Conservation (phyloP, 1,140 invertebrate genomes). For the Heliconius hewitsoni region DNA sequence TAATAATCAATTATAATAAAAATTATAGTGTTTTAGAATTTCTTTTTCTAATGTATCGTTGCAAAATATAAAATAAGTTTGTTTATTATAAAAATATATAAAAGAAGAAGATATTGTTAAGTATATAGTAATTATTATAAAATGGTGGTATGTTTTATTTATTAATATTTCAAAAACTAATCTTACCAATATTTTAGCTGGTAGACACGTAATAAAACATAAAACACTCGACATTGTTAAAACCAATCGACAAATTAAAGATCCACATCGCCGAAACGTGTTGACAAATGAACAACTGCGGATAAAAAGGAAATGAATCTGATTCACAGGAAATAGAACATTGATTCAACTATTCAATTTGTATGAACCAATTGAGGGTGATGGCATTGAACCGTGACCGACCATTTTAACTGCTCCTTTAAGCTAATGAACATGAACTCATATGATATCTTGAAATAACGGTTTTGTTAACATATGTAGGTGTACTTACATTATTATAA, state of each 20-base stretch:
- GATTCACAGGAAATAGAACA: constrained; percentile 77
- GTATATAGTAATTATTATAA: too few species aligned
- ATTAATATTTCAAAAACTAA: too few species aligned
- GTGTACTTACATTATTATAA: too few species aligned
- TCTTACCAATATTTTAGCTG: too few species aligned
- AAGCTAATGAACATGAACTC: constrained; percentile 18
- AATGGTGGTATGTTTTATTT: too few species aligned
- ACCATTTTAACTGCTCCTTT: constrained; percentile 52
- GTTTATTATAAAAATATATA: too few species aligned
- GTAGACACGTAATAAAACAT: constrained; percentile 1
- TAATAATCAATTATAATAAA: not conserved
- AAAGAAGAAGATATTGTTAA: too few species aligned
- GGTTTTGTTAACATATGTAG: not conserved
- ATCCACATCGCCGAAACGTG: constrained; percentile 55
- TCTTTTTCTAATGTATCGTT: not conserved
- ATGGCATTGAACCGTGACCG: constrained; percentile 52
- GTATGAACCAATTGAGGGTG: constrained; percentile 45
- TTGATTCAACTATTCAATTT: constrained; percentile 72
- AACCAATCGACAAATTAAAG: constrained; percentile 69
- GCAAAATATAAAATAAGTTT: not conserved
- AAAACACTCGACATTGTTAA: constrained; percentile 52
- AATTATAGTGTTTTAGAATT: not conserved
- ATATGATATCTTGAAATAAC: constrained; percentile 8
- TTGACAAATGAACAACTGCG: constrained; percentile 68
- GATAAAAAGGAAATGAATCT: constrained; percentile 76